Evolutionary conservation across 1,140 invertebrate genomes (phyloP), one percentile per base, ranked within the genome.

Genomic region (Apis laboriosa): DNA sequence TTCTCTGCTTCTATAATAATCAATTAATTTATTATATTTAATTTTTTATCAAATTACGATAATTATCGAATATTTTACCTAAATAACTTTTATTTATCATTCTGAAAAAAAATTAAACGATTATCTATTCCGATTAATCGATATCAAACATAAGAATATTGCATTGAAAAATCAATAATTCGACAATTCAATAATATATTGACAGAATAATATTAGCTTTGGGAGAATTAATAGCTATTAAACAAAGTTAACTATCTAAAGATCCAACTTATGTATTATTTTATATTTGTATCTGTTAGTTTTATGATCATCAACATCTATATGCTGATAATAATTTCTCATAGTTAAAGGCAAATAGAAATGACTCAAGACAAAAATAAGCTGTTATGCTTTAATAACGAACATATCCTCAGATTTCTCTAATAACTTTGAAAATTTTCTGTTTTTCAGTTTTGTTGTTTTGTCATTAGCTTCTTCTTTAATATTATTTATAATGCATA

Each of bases 201-300:
- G 79, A 63, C 74, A 56, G 73, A 82, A 67, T 70, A 86, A 85
- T 84, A 77, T 81, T 34, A 34, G 3, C 49, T 28, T 34, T 60
- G 49, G 70, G 53, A 82, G 91, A 91, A 92, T 93, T 90, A 92
- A 92, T 92, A 88, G 85, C 86, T 86, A 90, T 70, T 91, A 91
- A 93, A 92, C 80, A 80, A 74, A 88, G 86, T 87, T 87, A 91
- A 91, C 83, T 90, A 90, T 90, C 89, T 72, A 24, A 72, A 34
- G 28, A 84, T 79, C 85, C 83, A 83, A 83, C 63, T 85, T 79
- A 80, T 82, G 83, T 87, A 91, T 92, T 90, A 92, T 90, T 92
- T 93, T 92, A 92, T 91, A 91, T 90, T 91, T 74, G 88, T 84
- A 91, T 90, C 88, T 86, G 89, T 87, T 84, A 84, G 73, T 83